Conservation (phyloP, 2,797 vertebrate species). For the Coregonus sp. region DNA sequence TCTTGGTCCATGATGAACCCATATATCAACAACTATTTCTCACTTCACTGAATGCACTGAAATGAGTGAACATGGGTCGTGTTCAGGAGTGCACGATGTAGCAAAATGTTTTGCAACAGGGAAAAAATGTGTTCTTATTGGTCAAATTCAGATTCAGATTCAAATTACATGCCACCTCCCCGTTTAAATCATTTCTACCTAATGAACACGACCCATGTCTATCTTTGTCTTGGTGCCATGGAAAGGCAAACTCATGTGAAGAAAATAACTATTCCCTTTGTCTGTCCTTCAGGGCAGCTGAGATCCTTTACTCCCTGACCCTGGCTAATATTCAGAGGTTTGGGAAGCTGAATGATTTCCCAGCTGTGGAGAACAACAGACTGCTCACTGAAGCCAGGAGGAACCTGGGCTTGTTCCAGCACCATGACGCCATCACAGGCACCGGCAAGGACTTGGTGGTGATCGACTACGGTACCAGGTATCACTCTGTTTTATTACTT, state of each 20-base stretch:
- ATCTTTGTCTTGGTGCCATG: not conserved
- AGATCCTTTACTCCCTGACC: slow-evolving; percentile 87
- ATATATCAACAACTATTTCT: not conserved
- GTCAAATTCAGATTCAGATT: not conserved
- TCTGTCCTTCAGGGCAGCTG: slow-evolving; percentile 78
- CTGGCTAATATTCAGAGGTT: slow-evolving; percentile 77
- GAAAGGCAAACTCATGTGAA: slow-evolving; percentile 1
- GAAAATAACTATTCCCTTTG: not conserved
- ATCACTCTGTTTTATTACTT: slow-evolving; percentile 12
- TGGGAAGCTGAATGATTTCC: slow-evolving; percentile 70
- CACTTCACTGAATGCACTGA: not conserved
- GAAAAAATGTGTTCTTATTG: not conserved
- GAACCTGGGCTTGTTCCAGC: slow-evolving; percentile 89
- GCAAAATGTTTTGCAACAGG: not conserved
- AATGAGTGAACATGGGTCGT: not conserved
- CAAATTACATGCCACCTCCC: not conserved
- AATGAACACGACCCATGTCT: not conserved
- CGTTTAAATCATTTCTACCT: not conserved
- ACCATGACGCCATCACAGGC: slow-evolving; percentile 91
- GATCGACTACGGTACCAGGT: slow-evolving; percentile 92
- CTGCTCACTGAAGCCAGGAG: slow-evolving; percentile 80
- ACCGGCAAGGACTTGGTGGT: slow-evolving; percentile 88
- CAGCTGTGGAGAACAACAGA: slow-evolving; percentile 74
- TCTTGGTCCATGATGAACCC: not conserved
- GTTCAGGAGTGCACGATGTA: not conserved